Evolutionary conservation across 2,113 vertebrate species (phyloP).

Genomic region (Rostratula benghalensis): DNA sequence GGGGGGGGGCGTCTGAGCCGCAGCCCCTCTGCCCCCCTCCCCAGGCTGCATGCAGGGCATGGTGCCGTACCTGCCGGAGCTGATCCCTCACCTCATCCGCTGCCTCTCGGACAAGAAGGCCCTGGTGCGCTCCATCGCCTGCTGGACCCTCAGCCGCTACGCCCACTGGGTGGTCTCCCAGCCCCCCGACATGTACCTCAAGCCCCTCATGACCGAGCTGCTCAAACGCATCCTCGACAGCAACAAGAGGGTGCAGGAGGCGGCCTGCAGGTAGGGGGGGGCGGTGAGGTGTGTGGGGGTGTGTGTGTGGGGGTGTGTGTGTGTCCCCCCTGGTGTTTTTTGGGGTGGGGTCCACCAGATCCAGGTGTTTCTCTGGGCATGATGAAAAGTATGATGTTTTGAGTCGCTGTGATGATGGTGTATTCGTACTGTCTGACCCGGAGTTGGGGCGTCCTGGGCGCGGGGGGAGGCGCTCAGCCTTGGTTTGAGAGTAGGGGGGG

Average conservation of each 20-base stretch:
- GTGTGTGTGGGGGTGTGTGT: no score
- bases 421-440: constrained; percentile 71
- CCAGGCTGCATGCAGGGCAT: constrained; percentile 97
- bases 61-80: constrained; percentile 92
- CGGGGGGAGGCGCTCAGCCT: no score
- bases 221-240: constrained; percentile 92
- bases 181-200: constrained; percentile 89
- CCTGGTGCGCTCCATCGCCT: constrained; percentile 47
- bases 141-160: constrained; percentile 93
- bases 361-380: neutral
- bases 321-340: neutral
- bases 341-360: neutral
- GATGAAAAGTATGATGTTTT: neutral
- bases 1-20: neutral
- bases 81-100: constrained; percentile 90
- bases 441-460: neutral
- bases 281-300: no score
- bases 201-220: constrained; percentile 91
- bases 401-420: neutral
- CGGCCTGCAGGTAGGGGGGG: constrained; percentile 86
- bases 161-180: constrained; percentile 95
- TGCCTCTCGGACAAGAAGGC: constrained; percentile 22
- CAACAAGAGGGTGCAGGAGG: constrained; percentile 93
- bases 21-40: neutral
- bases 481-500: no score